These are phyloP conservation scores for Calliphora vicina DNA, from an alignment of 1,140 invertebrate genomes.

Conservation along the genomic window DNA sequence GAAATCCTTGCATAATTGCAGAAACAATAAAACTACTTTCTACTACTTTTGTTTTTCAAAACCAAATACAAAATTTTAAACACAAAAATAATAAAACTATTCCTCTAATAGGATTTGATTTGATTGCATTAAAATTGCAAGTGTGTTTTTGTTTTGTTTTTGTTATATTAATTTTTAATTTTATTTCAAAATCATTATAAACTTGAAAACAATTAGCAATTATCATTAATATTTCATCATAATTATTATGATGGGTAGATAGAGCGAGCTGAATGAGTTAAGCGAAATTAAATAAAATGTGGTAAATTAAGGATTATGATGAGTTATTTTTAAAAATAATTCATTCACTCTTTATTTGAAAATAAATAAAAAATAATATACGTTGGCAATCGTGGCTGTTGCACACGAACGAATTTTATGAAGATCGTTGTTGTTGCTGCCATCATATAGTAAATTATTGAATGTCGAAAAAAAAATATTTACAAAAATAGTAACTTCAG, in stretches of 20 bases:
- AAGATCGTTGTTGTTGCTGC: no score
- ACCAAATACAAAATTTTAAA: not conserved
- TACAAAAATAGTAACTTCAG: no score
- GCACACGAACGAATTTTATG: no score
- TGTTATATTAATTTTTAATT: not conserved
- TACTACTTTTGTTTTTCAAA: slow-evolving; percentile 14
- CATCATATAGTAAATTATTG: no score
- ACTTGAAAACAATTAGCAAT: slow-evolving; percentile 28
- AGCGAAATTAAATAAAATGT: no score
- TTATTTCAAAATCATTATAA: not conserved
- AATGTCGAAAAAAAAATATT: no score
- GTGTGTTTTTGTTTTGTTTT: no score
- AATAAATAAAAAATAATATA: no score
- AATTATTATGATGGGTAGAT: not conserved
- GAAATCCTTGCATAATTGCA: slow-evolving; percentile 34
- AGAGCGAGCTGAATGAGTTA: not conserved
- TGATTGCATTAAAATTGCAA: slow-evolving; percentile 24
- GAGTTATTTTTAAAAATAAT: no score
- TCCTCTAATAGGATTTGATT: slow-evolving; percentile 20
- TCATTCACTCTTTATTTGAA: no score
- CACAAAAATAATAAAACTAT: not conserved
- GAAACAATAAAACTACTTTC: slow-evolving; percentile 8
- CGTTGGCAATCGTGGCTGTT: no score
- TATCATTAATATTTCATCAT: slow-evolving; percentile 28
- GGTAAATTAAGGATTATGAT: no score